These are phyloP conservation scores for Polypterus bichir DNA, from an alignment of 2,113 vertebrate species.

Conservation along the genomic window DNA sequence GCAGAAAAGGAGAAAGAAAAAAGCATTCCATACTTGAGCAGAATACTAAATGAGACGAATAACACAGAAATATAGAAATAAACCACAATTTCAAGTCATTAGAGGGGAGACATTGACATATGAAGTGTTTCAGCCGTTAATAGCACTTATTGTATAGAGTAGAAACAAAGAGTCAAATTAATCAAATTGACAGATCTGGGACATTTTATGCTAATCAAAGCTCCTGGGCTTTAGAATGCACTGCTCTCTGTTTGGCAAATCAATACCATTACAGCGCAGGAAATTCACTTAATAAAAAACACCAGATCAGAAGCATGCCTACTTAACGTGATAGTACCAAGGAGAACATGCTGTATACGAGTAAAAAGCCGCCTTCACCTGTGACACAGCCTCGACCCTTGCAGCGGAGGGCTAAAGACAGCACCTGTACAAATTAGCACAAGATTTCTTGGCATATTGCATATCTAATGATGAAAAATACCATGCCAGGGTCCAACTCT, in stretches of 20 bases:
- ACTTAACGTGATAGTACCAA: constrained; percentile 9
- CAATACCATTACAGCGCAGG: constrained; percentile 67
- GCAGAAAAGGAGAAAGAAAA: constrained; percentile 10
- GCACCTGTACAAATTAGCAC: constrained; percentile 49
- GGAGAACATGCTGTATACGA: too few relatives aligned
- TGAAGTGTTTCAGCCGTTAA: constrained; percentile 72
- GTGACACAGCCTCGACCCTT: constrained; percentile 49
- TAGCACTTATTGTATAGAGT: constrained; percentile 70
- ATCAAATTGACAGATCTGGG: constrained; percentile 78
- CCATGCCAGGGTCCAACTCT: too few relatives aligned
- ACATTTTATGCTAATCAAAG: constrained; percentile 66
- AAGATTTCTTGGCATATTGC: constrained; percentile 10
- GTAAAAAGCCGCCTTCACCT: too few relatives aligned
- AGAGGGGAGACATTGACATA: constrained; percentile 68
- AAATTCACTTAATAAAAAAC: constrained; percentile 67
- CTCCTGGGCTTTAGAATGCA: constrained; percentile 53
- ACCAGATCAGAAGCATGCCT: constrained; percentile 63
- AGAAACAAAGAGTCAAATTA: constrained; percentile 79
- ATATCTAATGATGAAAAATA: too few relatives aligned
- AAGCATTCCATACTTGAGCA: constrained; percentile 51
- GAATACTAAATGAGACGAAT: constrained; percentile 52
- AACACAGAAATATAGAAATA: constrained; percentile 33
- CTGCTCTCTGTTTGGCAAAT: constrained; percentile 59
- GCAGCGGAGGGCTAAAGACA: constrained; percentile 50
- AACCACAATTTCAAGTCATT: constrained; percentile 70